Base-by-base conservation (phyloP, 1,140 invertebrate species). In the Anastatus disparis region DNA sequence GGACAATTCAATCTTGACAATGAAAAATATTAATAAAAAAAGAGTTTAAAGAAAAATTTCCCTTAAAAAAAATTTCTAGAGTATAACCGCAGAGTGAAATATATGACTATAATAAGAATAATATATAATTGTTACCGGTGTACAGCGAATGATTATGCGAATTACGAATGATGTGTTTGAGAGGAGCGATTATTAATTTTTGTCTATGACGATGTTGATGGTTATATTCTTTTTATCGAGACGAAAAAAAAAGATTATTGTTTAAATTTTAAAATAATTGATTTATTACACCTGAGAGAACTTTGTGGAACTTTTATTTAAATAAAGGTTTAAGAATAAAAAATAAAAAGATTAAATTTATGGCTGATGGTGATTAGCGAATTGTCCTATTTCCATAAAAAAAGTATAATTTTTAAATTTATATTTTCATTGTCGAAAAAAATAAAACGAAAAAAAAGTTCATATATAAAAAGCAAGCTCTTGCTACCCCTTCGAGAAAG, bases 341-440 rank as follows among this genome's bases (percentile, higher is more conserved):
- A 55, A 42, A 22, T 73, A 73, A 72, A 73, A 70, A 70, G 70
- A 53, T 68, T 55, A 74, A 72, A 71, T 67, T 76, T 73, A 79
- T 84, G 83, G 83, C 82, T 85, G 82, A 81, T 84, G 83, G 80
- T 83, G 76, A 79, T 72, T 72, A 62, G 61, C 40, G n/a, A 61
- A 52, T 52, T 52, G 46, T 35, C 58, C 67, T 44, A 52, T 55
- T 27, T 52, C 67, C 56, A 69, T 35, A 42, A n/a, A n/a, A n/a
- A n/a, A n/a, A n/a, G n/a, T n/a, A n/a, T n/a, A n/a, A n/a, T n/a
- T n/a, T n/a, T n/a, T n/a, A n/a, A n/a, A n/a, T n/a, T n/a, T n/a
- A n/a, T n/a, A n/a, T n/a, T n/a, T n/a, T n/a, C n/a, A n/a, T n/a
- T n/a, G 31, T 50, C 24, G 31, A 24, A n/a, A 56, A 20, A 38